Evolutionary conservation across 2,888 invertebrate genomes (phyloP).

Genomic region (Glaucopsyche alexis): DNA sequence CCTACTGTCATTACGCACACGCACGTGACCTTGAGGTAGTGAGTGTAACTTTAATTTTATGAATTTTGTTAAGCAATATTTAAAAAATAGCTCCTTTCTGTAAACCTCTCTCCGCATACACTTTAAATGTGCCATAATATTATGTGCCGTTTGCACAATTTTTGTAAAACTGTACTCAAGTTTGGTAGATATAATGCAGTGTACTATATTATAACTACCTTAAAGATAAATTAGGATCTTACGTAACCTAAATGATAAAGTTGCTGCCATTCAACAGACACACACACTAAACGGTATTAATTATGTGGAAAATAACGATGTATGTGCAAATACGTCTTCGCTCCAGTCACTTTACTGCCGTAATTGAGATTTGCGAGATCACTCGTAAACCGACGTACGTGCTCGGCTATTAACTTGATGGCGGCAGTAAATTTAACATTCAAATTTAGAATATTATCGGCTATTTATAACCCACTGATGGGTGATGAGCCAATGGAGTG

Average conservation of each 20-base stretch:
- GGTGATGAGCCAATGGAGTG: neutral
- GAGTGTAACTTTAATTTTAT: too few relatives aligned
- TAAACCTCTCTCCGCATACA: too few relatives aligned
- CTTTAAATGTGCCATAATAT: too few relatives aligned
- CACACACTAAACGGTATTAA: conserved; percentile 19
- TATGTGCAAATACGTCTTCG: conserved; percentile 21
- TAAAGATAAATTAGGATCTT: neutral
- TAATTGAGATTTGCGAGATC: conserved; percentile 27
- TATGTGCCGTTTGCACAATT: too few relatives aligned
- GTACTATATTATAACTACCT: too few relatives aligned
- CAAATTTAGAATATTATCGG: conserved; percentile 20
- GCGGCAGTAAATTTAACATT: conserved; percentile 21
- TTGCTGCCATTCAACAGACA: neutral
- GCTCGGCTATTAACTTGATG: conserved; percentile 24
- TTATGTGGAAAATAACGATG: conserved; percentile 27
- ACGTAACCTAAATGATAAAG: neutral
- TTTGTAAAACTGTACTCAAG: too few relatives aligned
- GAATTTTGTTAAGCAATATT: too few relatives aligned
- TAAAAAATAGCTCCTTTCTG: too few relatives aligned
- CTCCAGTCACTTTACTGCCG: conserved; percentile 24
- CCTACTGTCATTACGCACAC: too few relatives aligned
- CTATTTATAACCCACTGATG: conserved; percentile 3
- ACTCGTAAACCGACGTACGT: conserved; percentile 17
- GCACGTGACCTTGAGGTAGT: too few relatives aligned
- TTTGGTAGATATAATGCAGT: too few relatives aligned